Evolutionary conservation across 2,113 vertebrate species (phyloP).

Genomic region (Monarcha castaneiventris): DNA sequence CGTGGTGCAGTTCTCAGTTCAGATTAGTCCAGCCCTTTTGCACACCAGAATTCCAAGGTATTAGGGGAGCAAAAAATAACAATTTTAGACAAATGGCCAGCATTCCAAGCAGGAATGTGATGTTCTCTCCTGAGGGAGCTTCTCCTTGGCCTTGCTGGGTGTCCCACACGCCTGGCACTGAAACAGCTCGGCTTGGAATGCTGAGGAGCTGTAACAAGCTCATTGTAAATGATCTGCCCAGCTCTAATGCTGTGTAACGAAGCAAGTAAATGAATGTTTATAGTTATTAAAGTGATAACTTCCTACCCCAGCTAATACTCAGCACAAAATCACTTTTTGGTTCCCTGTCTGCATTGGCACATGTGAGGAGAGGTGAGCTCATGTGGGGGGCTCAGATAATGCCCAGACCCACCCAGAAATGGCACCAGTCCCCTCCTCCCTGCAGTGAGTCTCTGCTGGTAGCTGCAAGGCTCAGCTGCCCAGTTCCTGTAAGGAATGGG

Average conservation of each 20-base stretch:
- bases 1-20: not conserved
- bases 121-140: not conserved
- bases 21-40: rapidly evolving
- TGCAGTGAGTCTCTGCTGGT: not conserved
- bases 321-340: not conserved
- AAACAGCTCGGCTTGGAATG: not conserved
- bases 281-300: constrained; percentile 57
- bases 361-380: rapidly evolving
- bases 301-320: not conserved
- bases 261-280: constrained; percentile 63
- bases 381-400: rapidly evolving
- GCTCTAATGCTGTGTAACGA: constrained; percentile 59
- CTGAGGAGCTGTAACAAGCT: not conserved
- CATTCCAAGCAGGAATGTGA: not conserved
- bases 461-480: not conserved
- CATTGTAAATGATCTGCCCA: constrained; percentile 1
- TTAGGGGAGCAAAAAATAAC: rapidly evolving
- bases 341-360: not conserved
- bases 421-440: rapidly evolving
- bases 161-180: rapidly evolving
- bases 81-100: rapidly evolving
- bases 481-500: rapidly evolving
- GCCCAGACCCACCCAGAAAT: not conserved
- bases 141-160: not conserved
- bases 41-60: rapidly evolving